Evolutionary conservation across 2,113 vertebrate genomes (phyloP).

Genomic region (Gopherus flavomarginatus): DNA sequence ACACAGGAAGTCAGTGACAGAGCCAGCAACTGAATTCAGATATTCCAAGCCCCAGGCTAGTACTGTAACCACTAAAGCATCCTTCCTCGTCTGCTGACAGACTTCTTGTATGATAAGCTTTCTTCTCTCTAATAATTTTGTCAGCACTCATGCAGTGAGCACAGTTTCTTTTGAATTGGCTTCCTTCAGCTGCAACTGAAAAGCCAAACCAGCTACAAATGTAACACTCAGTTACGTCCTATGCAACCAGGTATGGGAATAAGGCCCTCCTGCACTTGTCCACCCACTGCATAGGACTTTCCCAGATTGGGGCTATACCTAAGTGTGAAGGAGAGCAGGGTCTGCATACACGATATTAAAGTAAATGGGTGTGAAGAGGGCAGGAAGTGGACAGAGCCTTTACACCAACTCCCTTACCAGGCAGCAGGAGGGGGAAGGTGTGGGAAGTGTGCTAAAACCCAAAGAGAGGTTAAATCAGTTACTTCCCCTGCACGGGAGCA

Average conservation of each 20-base stretch:
- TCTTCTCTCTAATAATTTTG: not conserved
- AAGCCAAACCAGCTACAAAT: not conserved
- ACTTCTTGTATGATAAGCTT: not conserved
- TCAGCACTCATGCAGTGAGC: not conserved
- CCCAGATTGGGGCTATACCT: not conserved
- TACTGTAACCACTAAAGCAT: not conserved
- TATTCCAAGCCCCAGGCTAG: not conserved
- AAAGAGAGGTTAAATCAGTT: not conserved
- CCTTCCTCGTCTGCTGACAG: not conserved
- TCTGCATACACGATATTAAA: not conserved
- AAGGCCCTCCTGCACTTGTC: not conserved
- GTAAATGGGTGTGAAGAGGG: not conserved
- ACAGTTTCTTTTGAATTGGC: not conserved
- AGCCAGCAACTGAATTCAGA: not conserved
- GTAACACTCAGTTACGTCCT: not conserved
- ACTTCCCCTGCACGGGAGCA: not conserved
- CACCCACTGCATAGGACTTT: not conserved
- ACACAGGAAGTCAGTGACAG: not conserved
- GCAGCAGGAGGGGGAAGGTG: accelerated
- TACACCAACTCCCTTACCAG: not conserved
- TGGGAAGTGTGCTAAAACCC: not conserved
- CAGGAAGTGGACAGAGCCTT: not conserved
- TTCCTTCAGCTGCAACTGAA: not conserved
- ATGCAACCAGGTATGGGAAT: not conserved
- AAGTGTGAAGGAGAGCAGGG: not conserved